Conservation (phyloP, 2,797 vertebrate species). For the Tolypeutes matacus region DNA sequence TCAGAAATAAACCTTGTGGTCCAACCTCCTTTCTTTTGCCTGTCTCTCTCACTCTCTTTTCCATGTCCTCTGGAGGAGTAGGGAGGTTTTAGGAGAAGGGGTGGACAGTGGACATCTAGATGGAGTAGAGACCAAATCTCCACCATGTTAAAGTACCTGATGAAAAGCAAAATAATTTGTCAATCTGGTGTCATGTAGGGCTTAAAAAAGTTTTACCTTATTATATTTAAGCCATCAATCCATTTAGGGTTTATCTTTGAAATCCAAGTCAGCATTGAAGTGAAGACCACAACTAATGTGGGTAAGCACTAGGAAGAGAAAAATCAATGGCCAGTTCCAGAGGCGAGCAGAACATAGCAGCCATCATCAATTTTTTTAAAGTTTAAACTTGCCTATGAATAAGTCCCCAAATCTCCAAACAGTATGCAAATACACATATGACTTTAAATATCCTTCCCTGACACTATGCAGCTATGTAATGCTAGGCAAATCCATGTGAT, state of each 20-base stretch:
- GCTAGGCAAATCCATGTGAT: neutral
- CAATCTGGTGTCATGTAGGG: neutral
- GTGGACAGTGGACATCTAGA: neutral
- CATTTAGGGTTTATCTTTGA: neutral
- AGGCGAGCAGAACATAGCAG: neutral
- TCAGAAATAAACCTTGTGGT: conserved; percentile 36
- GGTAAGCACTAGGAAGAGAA: conserved; percentile 22
- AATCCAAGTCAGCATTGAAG: neutral
- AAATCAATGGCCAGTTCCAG: neutral
- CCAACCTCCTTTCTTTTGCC: neutral
- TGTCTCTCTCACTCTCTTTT: neutral
- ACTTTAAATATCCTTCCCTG: neutral
- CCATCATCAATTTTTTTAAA: neutral
- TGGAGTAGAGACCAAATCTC: neutral
- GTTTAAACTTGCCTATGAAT: conserved; percentile 32
- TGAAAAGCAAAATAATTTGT: conserved; percentile 41
- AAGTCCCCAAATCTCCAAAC: neutral
- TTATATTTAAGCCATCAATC: neutral
- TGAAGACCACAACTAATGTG: neutral
- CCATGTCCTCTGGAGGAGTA: neutral
- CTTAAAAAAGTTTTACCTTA: neutral
- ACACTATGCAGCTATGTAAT: neutral
- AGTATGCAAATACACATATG: neutral
- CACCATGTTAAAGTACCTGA: neutral
- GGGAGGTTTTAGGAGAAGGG: neutral